Evolutionary conservation across 2,797 vertebrate genomes (phyloP).

Genomic region (Phaenicophaeus curvirostris): DNA sequence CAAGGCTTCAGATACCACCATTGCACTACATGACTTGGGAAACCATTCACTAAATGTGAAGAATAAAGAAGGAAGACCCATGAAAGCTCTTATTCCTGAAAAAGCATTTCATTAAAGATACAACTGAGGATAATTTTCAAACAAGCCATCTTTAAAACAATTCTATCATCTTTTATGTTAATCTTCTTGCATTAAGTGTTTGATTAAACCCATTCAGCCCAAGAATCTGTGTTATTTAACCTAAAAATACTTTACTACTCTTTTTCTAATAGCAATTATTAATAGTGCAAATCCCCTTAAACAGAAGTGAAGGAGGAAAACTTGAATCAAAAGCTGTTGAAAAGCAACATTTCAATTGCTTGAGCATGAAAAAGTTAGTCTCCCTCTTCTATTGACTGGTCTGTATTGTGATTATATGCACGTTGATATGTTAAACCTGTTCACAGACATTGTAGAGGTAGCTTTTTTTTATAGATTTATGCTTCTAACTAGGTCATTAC

Average conservation of each 20-base stretch:
- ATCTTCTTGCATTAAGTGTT: background rate
- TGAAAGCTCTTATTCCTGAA: background rate
- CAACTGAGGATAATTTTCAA: background rate
- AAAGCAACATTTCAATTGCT: background rate
- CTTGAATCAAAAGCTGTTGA: background rate
- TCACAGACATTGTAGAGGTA: background rate
- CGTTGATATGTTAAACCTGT: background rate
- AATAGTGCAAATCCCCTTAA: background rate
- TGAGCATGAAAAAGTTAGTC: background rate
- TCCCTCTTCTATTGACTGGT: background rate
- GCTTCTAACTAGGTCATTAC: background rate
- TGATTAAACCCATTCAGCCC: background rate
- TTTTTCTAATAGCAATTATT: background rate
- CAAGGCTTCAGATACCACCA: background rate
- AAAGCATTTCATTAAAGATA: background rate
- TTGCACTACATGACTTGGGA: background rate
- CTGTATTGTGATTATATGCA: rapidly evolving
- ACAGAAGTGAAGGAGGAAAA: background rate
- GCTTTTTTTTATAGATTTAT: background rate
- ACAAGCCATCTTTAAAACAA: background rate
- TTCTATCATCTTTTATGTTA: background rate
- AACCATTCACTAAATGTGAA: background rate
- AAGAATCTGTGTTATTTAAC: background rate
- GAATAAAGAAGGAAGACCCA: background rate
- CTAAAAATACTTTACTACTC: background rate